These are phyloP conservation scores for Callorhinus ursinus DNA, from an alignment of 2,113 vertebrate genomes.

Conservation along the genomic window DNA sequence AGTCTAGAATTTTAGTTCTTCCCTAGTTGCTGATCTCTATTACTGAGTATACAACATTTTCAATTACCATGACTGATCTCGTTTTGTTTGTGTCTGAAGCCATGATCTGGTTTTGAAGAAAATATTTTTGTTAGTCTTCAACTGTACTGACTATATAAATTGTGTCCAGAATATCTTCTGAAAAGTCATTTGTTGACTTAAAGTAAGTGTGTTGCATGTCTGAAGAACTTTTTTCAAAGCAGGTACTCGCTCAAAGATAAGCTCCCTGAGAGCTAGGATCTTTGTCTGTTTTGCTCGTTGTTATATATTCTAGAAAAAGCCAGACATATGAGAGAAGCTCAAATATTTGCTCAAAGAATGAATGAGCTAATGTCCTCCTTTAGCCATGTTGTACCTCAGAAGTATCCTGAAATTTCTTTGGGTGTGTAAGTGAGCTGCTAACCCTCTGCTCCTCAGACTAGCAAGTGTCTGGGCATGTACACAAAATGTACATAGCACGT, in stretches of 20 bases:
- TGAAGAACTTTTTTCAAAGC: background rate
- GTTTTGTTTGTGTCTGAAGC: constrained; percentile 31
- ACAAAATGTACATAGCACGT: background rate
- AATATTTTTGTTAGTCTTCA: constrained; percentile 13
- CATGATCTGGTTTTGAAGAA: constrained; percentile 25
- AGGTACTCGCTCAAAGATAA: background rate
- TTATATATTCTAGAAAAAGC: background rate
- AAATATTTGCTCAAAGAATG: constrained; percentile 19
- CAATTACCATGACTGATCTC: background rate
- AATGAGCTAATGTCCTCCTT: constrained; percentile 24
- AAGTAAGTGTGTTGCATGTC: background rate
- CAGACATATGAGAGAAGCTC: background rate
- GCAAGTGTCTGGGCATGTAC: background rate
- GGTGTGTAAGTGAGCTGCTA: background rate
- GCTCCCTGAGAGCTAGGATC: background rate
- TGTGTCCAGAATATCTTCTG: background rate
- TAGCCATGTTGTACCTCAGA: background rate
- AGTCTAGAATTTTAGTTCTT: background rate
- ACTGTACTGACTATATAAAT: background rate
- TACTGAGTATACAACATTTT: background rate
- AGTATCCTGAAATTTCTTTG: background rate
- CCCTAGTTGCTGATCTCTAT: background rate
- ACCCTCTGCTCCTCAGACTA: background rate
- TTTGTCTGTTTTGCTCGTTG: background rate
- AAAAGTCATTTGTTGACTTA: background rate